Percentiles rank a stretch among this genome's conserved stretches.
These are phyloP conservation scores for Alfaro cultratus DNA, from an alignment of 2,797 vertebrate species.

Conservation along the genomic window DNA sequence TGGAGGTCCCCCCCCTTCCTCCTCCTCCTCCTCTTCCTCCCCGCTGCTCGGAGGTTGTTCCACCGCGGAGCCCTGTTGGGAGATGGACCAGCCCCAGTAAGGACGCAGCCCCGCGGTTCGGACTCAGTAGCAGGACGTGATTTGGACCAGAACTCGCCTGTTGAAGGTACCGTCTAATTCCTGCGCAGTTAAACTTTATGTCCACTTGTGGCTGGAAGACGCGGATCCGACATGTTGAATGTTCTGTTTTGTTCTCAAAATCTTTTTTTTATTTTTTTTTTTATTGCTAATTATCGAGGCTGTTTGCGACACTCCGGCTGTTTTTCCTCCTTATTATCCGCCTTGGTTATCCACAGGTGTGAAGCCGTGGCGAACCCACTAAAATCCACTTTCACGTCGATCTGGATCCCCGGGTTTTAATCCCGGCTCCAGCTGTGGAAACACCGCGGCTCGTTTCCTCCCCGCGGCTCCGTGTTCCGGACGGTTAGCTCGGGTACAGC, in stretches of 20 bases:
- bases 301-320: conserved; percentile 20
- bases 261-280: too few relatives aligned
- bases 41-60: conserved; percentile 15
- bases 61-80: conserved; percentile 54
- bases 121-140: conserved; percentile 50
- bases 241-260: neutral
- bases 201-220: conserved; percentile 22
- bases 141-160: conserved; percentile 40
- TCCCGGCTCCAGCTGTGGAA: neutral
- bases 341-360: conserved; percentile 67
- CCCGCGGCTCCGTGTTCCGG: conserved; percentile 30
- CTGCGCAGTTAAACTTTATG: neutral
- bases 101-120: conserved; percentile 33
- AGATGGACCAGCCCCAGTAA: conserved; percentile 61
- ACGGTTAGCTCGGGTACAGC: conserved; percentile 35
- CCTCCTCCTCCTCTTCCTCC: neutral
- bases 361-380: neutral
- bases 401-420: fast-evolving
- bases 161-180: conserved; percentile 46
- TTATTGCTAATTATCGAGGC: neutral
- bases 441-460: conserved; percentile 1
- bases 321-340: conserved; percentile 29
- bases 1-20: neutral
- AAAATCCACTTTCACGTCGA: fast-evolving
- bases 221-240: neutral